A percentile compares a stretch with the other conserved stretches of the same genome.
phyloP scores from a whole-genome alignment of 2,113 vertebrate species.

The Rhineura floridana region DNA sequence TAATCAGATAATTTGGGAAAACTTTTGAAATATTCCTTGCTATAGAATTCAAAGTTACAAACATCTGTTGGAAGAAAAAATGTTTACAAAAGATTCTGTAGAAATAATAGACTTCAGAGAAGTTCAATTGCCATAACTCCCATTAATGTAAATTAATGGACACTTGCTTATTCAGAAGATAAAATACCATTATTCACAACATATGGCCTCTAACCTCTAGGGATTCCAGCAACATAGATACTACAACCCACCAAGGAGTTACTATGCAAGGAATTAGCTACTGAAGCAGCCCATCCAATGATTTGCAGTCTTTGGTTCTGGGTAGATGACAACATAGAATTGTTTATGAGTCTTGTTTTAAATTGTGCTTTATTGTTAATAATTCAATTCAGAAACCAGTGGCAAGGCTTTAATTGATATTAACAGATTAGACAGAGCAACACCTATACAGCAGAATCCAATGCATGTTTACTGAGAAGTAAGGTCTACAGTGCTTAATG shows the following conservation, averaged over 20 bases:
- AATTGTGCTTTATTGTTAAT: not conserved
- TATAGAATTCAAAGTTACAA: not conserved
- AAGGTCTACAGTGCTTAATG: not conserved
- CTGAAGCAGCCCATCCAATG: not conserved
- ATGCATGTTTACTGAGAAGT: not conserved
- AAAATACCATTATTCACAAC: not conserved
- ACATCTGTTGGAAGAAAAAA: not conserved
- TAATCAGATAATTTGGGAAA: not conserved
- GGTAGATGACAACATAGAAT: not conserved
- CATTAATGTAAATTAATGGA: constrained; percentile 20
- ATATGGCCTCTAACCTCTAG: not conserved
- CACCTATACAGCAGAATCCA: not conserved
- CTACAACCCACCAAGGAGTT: not conserved
- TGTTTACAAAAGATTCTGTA: not conserved
- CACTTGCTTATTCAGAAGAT: not conserved
- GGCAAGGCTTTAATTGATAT: not conserved
- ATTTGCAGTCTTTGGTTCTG: not conserved
- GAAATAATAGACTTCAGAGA: constrained; percentile 4
- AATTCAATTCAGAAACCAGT: not conserved
- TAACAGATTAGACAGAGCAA: not conserved
- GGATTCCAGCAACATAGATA: constrained; percentile 3
- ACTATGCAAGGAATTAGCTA: not conserved
- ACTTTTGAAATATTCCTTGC: not conserved
- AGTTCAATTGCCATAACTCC: not conserved
- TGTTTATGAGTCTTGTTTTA: not conserved